phyloP scores from a whole-genome alignment of 2,113 vertebrate genomes.

The Phrynosoma platyrhinos region DNA sequence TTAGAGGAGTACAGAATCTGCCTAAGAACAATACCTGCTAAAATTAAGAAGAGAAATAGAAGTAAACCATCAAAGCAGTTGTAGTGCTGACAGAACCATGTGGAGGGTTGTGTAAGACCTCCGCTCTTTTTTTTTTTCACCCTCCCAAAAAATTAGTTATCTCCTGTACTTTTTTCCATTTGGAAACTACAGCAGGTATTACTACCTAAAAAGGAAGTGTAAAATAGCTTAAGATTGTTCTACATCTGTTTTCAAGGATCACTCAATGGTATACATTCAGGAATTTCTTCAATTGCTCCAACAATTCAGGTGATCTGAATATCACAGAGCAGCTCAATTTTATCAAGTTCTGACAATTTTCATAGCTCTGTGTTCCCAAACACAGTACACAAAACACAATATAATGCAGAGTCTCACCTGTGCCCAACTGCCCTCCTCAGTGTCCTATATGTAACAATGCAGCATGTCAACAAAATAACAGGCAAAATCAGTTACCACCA shows the following conservation, averaged over 20 bases:
- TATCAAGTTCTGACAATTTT: neutral
- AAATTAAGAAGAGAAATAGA: conserved; percentile 4
- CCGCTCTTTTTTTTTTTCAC: too few relatives aligned
- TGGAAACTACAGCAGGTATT: neutral
- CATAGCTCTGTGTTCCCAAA: neutral
- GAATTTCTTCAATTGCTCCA: neutral
- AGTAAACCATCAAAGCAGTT: neutral
- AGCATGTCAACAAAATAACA: conserved; percentile 82
- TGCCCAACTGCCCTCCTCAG: conserved; percentile 98
- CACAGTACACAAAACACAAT: rapidly evolving
- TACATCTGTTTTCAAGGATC: neutral
- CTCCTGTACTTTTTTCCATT: neutral
- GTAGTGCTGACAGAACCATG: neutral
- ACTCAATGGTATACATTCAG: neutral
- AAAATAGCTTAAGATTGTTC: conserved; percentile 1
- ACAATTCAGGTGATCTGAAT: neutral
- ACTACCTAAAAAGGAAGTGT: neutral
- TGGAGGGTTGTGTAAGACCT: neutral
- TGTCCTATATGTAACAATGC: conserved; percentile 85
- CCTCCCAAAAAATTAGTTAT: neutral
- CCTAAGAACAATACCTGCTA: neutral
- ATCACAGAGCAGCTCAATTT: neutral
- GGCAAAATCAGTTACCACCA: conserved; percentile 58
- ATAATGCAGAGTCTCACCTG: conserved; percentile 87
- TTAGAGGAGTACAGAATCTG: neutral